Conservation (phyloP, 1,140 invertebrate species). For the Drosophila ironensis region DNA sequence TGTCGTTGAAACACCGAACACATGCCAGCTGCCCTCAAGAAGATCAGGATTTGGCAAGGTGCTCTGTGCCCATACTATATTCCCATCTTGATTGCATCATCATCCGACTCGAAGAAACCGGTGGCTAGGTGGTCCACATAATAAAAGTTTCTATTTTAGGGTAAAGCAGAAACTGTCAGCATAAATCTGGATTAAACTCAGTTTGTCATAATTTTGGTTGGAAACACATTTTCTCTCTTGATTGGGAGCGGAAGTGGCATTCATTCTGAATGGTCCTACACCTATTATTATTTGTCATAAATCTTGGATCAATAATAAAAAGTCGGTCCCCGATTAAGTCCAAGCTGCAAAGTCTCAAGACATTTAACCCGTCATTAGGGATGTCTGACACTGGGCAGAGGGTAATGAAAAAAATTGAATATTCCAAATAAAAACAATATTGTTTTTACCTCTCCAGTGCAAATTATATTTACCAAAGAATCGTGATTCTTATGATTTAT, state of each 20-base stretch:
- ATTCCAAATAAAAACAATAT: background rate
- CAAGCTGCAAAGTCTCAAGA: conserved; percentile 64
- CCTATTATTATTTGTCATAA: conserved; percentile 82
- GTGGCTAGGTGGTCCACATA: conserved; percentile 61
- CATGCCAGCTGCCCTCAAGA: conserved; percentile 51
- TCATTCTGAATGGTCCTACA: conserved; percentile 42
- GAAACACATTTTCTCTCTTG: conserved; percentile 17
- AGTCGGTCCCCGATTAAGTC: conserved; percentile 33
- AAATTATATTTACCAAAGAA: too few relatives aligned
- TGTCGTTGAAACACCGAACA: conserved; percentile 24
- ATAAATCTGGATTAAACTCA: conserved; percentile 67
- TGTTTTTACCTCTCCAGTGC: too few relatives aligned
- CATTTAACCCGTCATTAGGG: conserved; percentile 46
- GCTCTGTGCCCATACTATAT: conserved; percentile 6
- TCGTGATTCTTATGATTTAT: background rate
- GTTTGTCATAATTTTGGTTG: conserved; percentile 65
- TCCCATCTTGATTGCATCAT: conserved; percentile 60
- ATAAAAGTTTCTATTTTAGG: background rate
- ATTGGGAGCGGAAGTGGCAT: conserved; percentile 72
- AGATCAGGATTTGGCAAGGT: conserved; percentile 67
- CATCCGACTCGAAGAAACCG: too few relatives aligned
- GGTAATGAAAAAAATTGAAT: too few relatives aligned
- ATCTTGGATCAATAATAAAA: conserved; percentile 69
- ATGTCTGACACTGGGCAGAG: background rate
- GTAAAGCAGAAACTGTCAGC: conserved; percentile 40